Evolutionary conservation across 2,888 invertebrate genomes (phyloP).

Genomic region (Acleris holmiana): DNA sequence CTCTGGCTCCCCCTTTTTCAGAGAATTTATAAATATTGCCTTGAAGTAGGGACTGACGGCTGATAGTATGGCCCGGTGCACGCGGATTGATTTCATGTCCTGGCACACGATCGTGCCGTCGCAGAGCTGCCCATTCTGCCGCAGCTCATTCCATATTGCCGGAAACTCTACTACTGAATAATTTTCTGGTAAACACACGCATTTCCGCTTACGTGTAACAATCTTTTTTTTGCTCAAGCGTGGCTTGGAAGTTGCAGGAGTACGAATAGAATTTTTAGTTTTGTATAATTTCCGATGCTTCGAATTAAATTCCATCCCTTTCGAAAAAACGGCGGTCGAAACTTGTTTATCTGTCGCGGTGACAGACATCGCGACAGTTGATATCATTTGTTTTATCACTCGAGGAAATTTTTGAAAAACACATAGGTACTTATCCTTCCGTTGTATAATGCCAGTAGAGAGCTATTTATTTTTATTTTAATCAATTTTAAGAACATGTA

Average conservation of each 20-base stretch:
- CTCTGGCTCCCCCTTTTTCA: slow-evolving; percentile 85
- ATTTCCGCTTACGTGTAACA: slow-evolving; percentile 80
- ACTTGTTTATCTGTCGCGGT: slow-evolving; percentile 77
- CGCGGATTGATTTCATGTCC: slow-evolving; percentile 85
- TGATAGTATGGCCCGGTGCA: slow-evolving; percentile 89
- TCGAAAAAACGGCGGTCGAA: slow-evolving; percentile 83
- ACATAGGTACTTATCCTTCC: slow-evolving; percentile 2
- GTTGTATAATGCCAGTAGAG: slow-evolving; percentile 23
- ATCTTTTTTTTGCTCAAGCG: slow-evolving; percentile 76
- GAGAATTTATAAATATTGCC: slow-evolving; percentile 88
- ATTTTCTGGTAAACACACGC: slow-evolving; percentile 85
- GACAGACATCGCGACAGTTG: slow-evolving; percentile 65
- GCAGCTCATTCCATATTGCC: slow-evolving; percentile 87
- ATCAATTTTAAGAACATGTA: too few relatives aligned
- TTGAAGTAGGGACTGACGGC: slow-evolving; percentile 90
- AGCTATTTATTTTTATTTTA: background rate
- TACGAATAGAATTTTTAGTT: slow-evolving; percentile 82
- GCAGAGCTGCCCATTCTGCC: slow-evolving; percentile 87
- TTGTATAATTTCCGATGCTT: slow-evolving; percentile 83
- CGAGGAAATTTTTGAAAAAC: slow-evolving; percentile 25
- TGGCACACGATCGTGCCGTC: slow-evolving; percentile 88
- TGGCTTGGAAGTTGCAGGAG: slow-evolving; percentile 71
- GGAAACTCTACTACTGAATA: slow-evolving; percentile 86
- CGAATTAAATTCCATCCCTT: slow-evolving; percentile 84
- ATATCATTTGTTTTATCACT: slow-evolving; percentile 64